Evolutionary conservation across 2,888 invertebrate species (phyloP), one percentile per base, ranked within the genome.

Genomic region (Meteorus cinctellus): DNA sequence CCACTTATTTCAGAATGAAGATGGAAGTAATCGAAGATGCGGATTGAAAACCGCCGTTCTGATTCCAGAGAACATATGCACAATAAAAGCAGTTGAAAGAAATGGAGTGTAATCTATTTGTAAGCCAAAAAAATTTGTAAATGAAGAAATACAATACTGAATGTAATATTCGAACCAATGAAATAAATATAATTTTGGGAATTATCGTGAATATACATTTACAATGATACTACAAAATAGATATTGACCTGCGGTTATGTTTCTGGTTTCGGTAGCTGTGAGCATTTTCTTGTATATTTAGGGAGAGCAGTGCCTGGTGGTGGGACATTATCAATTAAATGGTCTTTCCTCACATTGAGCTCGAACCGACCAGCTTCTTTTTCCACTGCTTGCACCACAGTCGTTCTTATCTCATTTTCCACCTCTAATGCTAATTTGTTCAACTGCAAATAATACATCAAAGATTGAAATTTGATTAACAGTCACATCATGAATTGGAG

Each of bases 321-420:
- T 27, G 76, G 72, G 1, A 68, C n/a, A 51, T 72, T 76, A 48
- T 76, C 76, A 27, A 76, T 36, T 12, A 76, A 60, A 55, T 76
- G 76, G 3, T 76, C 76, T n/a, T 77, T 48, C 66, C 34, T 65
- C 4, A 78, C 8, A 19, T 70, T 60, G 12, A 72, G 51, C 41
- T 72, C 92, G 90, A 91, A 95, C 80, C 91, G 91, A 78, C 94
- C 94, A 55, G 95, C 93, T 82, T 92, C 90, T n/a, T 92, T 91
- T 90, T 94, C 92, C 80, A 90, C 90, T 4, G 94, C 94, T 89
- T 96, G 96, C 76, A 96, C 93, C 1, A 96, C 93, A 85, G 93
- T 93, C 14, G 93, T 94, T 83, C 92, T 91, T 34, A 96, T 85
- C 90, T 96, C 95, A 69, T 89, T 88, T 85, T 95, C 95, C 2